Conservation (phyloP, 2,113 vertebrate genomes). For the Tetraodon nigroviridis region DNA sequence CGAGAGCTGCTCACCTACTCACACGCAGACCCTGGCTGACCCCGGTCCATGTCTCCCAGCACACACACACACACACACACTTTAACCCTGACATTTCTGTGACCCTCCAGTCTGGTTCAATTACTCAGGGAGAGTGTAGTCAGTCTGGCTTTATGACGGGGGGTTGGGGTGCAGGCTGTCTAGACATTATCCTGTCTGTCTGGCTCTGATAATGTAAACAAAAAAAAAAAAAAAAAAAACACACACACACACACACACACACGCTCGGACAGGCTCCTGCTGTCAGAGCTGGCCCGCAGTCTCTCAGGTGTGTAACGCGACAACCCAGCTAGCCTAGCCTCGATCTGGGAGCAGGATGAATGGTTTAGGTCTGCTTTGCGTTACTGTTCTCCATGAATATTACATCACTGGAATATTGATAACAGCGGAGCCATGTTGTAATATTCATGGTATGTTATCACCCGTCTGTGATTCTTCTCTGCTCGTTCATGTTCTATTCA, state of each 20-base stretch:
- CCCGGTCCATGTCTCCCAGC: not conserved
- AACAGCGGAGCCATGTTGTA: slow-evolving; percentile 42
- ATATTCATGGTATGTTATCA: slow-evolving; percentile 57
- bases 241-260: slow-evolving; percentile 41
- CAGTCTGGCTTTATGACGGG: slow-evolving; percentile 51
- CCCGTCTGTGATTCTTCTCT: slow-evolving; percentile 11
- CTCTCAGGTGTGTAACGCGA: slow-evolving; percentile 20
- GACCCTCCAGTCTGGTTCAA: slow-evolving; percentile 56
- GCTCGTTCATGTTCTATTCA: slow-evolving; percentile 56
- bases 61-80: slow-evolving; percentile 3
- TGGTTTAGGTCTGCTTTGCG: slow-evolving; percentile 32
- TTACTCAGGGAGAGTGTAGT: slow-evolving; percentile 43
- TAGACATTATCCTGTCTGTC: slow-evolving; percentile 65
- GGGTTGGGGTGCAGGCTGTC: slow-evolving; percentile 25
- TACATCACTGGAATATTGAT: slow-evolving; percentile 51
- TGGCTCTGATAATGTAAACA: slow-evolving; percentile 58
- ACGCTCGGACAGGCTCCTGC: slow-evolving; percentile 34
- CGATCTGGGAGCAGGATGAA: slow-evolving; percentile 17
- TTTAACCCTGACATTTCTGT: slow-evolving; percentile 51
- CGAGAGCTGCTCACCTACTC: not conserved
- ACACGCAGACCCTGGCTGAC: not conserved
- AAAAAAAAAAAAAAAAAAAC: slow-evolving; percentile 23
- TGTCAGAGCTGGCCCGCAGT: slow-evolving; percentile 4
- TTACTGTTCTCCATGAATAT: slow-evolving; percentile 48
- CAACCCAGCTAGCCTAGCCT: not conserved